Conservation (phyloP, 2,888 invertebrate genomes). For the Euzetes globulus region DNA sequence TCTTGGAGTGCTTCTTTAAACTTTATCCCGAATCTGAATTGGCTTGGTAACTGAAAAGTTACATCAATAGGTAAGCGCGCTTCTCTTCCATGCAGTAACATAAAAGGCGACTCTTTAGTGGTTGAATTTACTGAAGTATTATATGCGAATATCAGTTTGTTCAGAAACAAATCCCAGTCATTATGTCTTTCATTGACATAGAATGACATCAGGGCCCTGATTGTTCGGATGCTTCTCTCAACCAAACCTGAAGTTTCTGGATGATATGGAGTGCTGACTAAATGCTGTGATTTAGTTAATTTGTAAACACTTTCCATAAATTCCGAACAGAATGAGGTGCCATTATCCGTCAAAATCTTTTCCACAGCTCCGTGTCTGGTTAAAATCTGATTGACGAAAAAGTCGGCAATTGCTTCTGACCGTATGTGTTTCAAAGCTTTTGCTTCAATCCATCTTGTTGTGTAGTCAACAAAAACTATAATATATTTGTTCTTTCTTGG, state of each 20-base stretch:
- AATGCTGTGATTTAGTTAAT: too few species aligned
- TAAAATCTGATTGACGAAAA: constrained; percentile 11
- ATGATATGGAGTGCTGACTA: too few species aligned
- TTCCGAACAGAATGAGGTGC: too few species aligned
- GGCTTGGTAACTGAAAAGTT: too few species aligned
- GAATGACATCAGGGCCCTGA: too few species aligned
- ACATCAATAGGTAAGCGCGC: constrained; percentile 39
- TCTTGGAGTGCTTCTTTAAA: too few species aligned
- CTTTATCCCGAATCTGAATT: too few species aligned
- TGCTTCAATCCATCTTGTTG: constrained; percentile 25
- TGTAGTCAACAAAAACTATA: constrained; percentile 34
- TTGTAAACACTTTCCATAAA: too few species aligned
- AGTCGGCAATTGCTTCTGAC: background rate
- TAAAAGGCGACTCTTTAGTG: constrained; percentile 39
- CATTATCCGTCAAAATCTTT: too few species aligned
- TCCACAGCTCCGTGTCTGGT: constrained; percentile 19
- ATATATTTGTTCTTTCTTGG: constrained; percentile 35
- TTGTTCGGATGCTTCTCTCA: too few species aligned
- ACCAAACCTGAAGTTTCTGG: too few species aligned
- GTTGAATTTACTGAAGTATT: constrained; percentile 38
- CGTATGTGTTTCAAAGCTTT: background rate
- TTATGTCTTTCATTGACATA: background rate
- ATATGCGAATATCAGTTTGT: constrained; percentile 38
- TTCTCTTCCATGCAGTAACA: constrained; percentile 38
- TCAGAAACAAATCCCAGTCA: constrained; percentile 26